A percentile compares a stretch with the other conserved stretches of the same genome.
phyloP scores from a whole-genome alignment of 1,140 invertebrate species.

The Pogonognathellus flavescens region DNA sequence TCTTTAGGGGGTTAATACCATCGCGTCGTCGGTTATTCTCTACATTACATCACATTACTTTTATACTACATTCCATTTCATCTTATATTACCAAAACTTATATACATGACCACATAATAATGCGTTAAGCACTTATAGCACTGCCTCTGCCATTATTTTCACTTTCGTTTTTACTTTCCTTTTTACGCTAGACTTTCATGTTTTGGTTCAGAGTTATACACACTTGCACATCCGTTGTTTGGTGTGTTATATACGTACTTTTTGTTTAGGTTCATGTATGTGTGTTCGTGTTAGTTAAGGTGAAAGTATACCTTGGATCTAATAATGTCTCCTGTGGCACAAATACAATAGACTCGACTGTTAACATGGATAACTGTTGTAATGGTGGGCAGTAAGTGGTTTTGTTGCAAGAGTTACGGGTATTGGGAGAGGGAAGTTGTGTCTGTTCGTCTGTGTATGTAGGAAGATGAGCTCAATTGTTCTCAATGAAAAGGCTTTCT shows the following conservation, averaged over 20 bases:
- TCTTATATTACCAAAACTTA: background rate
- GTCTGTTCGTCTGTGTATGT: background rate
- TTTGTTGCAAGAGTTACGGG: background rate
- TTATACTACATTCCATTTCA: background rate
- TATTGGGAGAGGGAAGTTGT: background rate
- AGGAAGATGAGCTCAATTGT: constrained; percentile 39
- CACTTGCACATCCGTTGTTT: background rate
- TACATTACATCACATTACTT: background rate
- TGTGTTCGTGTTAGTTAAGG: too few relatives aligned
- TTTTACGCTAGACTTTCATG: background rate
- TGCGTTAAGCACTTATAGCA: too few relatives aligned
- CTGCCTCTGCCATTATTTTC: too few relatives aligned
- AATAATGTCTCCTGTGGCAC: constrained; percentile 36
- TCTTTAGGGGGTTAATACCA: constrained; percentile 27
- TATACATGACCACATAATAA: background rate
- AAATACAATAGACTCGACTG: background rate
- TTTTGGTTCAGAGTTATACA: background rate
- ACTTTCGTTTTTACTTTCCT: background rate
- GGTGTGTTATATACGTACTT: background rate
- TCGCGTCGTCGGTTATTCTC: constrained; percentile 7
- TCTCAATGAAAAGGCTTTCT: constrained; percentile 30
- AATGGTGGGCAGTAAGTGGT: constrained; percentile 5
- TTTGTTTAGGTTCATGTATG: too few relatives aligned
- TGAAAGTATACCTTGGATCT: background rate
- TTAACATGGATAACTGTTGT: constrained; percentile 23